Conservation (phyloP, 2,888 invertebrate genomes). For the Machimus atricapillus region DNA sequence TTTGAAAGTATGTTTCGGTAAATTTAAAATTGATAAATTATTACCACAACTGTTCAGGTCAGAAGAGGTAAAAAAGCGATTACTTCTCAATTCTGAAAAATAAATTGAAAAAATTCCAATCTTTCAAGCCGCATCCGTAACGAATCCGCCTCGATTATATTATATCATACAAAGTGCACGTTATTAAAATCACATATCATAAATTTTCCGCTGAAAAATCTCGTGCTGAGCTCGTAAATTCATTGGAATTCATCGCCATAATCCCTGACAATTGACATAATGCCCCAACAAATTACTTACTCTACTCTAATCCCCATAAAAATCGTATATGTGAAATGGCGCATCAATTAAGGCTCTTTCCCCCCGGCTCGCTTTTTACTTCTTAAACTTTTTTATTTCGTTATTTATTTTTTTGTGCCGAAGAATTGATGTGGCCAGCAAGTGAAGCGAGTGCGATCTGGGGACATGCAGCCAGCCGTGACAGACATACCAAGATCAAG, state of each 20-base stretch:
- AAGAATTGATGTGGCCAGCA: neutral
- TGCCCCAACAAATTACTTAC: constrained; percentile 34
- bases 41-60: neutral
- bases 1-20: no score
- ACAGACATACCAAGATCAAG: constrained; percentile 10
- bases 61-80: neutral
- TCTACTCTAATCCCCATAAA: constrained; percentile 37
- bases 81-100: neutral
- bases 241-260: neutral
- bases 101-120: neutral
- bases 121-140: neutral
- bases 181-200: constrained; percentile 8
- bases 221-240: constrained; percentile 3
- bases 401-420: neutral
- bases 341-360: constrained; percentile 2
- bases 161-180: neutral
- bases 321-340: constrained; percentile 7
- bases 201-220: constrained; percentile 1
- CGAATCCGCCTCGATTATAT: neutral
- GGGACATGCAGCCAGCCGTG: neutral
- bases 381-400: neutral
- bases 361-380: neutral
- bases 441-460: neutral
- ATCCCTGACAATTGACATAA: constrained; percentile 33
- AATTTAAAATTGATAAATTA: neutral